Percentiles rank a stretch among this genome's conserved stretches.
These are phyloP conservation scores for Macropis europaea DNA, from an alignment of 2,888 invertebrate genomes.

Conservation along the genomic window DNA sequence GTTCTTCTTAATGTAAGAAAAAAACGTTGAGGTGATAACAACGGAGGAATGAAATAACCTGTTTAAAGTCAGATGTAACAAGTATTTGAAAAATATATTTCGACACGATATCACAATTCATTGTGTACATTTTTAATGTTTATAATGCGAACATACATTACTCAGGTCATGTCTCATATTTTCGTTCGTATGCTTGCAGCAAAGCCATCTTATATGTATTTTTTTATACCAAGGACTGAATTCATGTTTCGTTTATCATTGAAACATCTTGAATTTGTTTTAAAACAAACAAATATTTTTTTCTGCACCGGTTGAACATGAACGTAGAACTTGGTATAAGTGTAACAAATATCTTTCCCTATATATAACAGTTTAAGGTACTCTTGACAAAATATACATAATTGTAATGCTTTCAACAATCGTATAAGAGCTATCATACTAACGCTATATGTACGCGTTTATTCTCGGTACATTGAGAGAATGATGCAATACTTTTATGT, in stretches of 20 bases:
- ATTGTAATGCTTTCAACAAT: constrained; percentile 32
- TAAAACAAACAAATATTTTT: constrained; percentile 31
- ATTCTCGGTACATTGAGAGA: constrained; percentile 12
- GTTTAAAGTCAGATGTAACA: constrained; percentile 21
- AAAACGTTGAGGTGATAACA: neutral
- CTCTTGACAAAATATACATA: constrained; percentile 46
- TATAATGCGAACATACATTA: constrained; percentile 29
- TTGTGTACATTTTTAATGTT: constrained; percentile 55
- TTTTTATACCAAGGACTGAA: constrained; percentile 27
- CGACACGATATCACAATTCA: constrained; percentile 65
- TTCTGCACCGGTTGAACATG: constrained; percentile 10
- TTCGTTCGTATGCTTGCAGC: constrained; percentile 12
- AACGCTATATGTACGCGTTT: constrained; percentile 26
- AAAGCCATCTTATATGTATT: neutral
- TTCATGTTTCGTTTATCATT: constrained; percentile 21
- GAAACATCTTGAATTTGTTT: constrained; percentile 9
- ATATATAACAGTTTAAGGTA: constrained; percentile 48
- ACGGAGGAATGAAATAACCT: constrained; percentile 6
- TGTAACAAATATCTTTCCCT: constrained; percentile 33
- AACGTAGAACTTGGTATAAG: constrained; percentile 44
- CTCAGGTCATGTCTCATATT: constrained; percentile 18
- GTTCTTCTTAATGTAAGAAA: neutral
- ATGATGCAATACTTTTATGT: constrained; percentile 25
- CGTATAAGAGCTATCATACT: constrained; percentile 37
- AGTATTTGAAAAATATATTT: constrained; percentile 69